These are phyloP conservation scores for Tiliacea citrago DNA, from an alignment of 2,888 invertebrate species.

Conservation along the genomic window DNA sequence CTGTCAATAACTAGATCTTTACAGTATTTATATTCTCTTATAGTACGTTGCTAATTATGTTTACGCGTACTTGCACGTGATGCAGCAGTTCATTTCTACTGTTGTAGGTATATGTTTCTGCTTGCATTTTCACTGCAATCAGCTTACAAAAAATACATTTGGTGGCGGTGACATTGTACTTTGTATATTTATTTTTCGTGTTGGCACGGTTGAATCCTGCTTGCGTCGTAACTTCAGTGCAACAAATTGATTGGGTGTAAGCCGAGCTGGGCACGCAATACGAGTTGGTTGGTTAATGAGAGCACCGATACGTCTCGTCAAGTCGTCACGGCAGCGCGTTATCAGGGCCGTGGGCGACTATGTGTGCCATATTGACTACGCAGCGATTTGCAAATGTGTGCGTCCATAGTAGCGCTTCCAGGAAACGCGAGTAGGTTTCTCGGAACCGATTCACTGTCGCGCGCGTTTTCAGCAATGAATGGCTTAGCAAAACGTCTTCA, in stretches of 20 bases:
- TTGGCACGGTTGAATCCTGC: constrained; percentile 28
- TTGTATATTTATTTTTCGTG: constrained; percentile 16
- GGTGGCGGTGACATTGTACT: constrained; percentile 16
- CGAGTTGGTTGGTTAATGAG: constrained; percentile 83
- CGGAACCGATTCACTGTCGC: constrained; percentile 86
- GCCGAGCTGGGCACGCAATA: constrained; percentile 85
- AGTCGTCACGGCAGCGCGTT: constrained; percentile 84
- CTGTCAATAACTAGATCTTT: constrained; percentile 67
- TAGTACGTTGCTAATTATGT: constrained; percentile 47
- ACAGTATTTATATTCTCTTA: constrained; percentile 33
- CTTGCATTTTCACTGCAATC: constrained; percentile 13
- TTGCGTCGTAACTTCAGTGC: constrained; percentile 74
- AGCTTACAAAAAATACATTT: neutral
- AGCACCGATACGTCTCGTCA: constrained; percentile 85
- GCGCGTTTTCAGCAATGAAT: constrained; percentile 88
- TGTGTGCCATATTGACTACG: constrained; percentile 80
- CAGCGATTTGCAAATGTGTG: constrained; percentile 78
- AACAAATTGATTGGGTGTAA: constrained; percentile 86
- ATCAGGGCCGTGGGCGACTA: constrained; percentile 85
- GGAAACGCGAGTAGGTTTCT: constrained; percentile 89
- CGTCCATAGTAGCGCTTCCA: constrained; percentile 88
- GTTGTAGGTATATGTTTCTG: neutral
- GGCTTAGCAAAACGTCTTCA: constrained; percentile 73
- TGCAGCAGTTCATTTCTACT: constrained; percentile 8
- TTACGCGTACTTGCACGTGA: constrained; percentile 18